A percentile compares a stretch with the other conserved stretches of the same genome.
phyloP scores from a whole-genome alignment of 1,140 invertebrate genomes.

The Ptiloglossa arizonensis region DNA sequence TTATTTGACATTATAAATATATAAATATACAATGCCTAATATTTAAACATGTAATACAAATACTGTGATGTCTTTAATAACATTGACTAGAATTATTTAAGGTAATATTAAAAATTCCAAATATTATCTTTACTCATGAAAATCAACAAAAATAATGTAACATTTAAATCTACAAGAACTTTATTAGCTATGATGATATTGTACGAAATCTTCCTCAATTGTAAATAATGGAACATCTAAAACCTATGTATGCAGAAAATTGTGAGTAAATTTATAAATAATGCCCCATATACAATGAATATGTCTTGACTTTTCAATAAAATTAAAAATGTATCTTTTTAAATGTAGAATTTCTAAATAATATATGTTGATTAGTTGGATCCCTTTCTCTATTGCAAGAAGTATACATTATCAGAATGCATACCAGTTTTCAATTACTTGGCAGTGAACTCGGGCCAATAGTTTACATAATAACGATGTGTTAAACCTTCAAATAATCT shows the following conservation, averaged over 20 bases:
- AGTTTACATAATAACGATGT: constrained; percentile 96
- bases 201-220: constrained; percentile 34
- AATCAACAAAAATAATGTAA: constrained; percentile 47
- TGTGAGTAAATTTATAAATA: constrained; percentile 42
- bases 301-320: constrained; percentile 47
- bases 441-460: constrained; percentile 96
- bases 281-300: constrained; percentile 49
- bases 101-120: constrained; percentile 47
- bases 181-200: constrained; percentile 26
- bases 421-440: constrained; percentile 79
- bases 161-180: constrained; percentile 34
- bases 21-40: constrained; percentile 57
- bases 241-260: constrained; percentile 47
- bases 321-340: constrained; percentile 34
- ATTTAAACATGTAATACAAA: constrained; percentile 55
- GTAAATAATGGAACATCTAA: constrained; percentile 48
- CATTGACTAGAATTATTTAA: constrained; percentile 60
- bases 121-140: constrained; percentile 30
- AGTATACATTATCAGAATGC: constrained; percentile 34
- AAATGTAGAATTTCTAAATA: constrained; percentile 42
- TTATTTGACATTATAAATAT: constrained; percentile 36
- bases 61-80: constrained; percentile 60
- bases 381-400: constrained; percentile 53
- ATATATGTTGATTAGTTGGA: constrained; percentile 55
- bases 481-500: constrained; percentile 97